Conservation (phyloP, 1,140 invertebrate species). For the Adoxophyes honmai region DNA sequence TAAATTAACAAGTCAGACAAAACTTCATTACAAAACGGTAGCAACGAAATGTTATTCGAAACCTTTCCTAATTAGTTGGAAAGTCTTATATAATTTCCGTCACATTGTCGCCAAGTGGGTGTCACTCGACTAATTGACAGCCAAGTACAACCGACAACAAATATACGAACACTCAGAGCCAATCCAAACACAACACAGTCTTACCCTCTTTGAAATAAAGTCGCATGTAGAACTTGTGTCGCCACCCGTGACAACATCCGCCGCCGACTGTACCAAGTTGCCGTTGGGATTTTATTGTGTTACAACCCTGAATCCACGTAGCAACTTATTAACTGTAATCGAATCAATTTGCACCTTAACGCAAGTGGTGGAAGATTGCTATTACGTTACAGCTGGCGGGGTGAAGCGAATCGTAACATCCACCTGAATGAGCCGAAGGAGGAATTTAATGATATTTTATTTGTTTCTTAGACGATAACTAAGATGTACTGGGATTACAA, state of each 20-base stretch:
- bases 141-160: neutral
- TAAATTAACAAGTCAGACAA: too few relatives aligned
- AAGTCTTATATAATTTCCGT: constrained; percentile 12
- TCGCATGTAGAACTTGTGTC: too few relatives aligned
- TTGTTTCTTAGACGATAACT: constrained; percentile 4
- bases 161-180: too few relatives aligned
- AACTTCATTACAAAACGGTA: too few relatives aligned
- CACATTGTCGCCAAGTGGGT: constrained; percentile 11
- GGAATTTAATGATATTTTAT: constrained; percentile 8
- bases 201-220: too few relatives aligned
- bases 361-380: neutral
- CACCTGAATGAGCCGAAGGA: constrained; percentile 11
- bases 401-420: neutral
- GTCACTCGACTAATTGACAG: constrained; percentile 9
- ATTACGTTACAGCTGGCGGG: neutral
- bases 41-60: too few relatives aligned
- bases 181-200: too few relatives aligned
- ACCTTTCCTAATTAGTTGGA: neutral
- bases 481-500: constrained; percentile 8
- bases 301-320: constrained; percentile 2
- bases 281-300: constrained; percentile 15
- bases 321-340: constrained; percentile 9
- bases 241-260: too few relatives aligned
- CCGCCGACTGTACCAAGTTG: neutral
- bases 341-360: neutral